Base-by-base conservation (phyloP, 2,797 vertebrate species). In the Chelon labrosus region DNA sequence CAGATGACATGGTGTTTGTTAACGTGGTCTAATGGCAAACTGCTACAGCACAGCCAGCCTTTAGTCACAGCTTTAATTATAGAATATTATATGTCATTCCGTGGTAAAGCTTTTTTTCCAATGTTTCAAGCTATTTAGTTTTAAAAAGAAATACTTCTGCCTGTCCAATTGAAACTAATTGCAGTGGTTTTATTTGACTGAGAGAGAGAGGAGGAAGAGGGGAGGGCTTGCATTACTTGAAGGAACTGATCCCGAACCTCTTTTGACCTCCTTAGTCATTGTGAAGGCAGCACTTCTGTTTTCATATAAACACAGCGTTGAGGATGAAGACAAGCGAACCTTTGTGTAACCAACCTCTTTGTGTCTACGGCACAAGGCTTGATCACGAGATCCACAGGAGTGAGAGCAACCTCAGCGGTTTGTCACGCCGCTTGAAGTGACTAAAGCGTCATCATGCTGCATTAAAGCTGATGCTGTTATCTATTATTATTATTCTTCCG, bases 291-390 rank as follows among this genome's bases (percentile, higher is more conserved):
- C 47, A 22, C 59, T 73, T 72, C 22, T 85, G 84, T 81, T 87
- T 86, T 83, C 22, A 67, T 79, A 75, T 69, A 58, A 84, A 86
- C 78, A 78, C 7, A 1, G 55, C 27, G 49, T 67, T 54, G 42
- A 50, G 51, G 41, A 64, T 16, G 52, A 75, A 70, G 57, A 84
- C 72, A 77, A 68, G 54, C 2, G 51, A 51, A 64, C 57, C 66
- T 81, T 77, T 85, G 68, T 84, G 61, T 42, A 13, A 64, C 51
- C 42, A n/a, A 11, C 75, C 10, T 66, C 65, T 80, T 87, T 79
- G 61, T 72, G 62, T 74, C 49, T 47, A 52, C 38, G 9, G 50
- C 49, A 53, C 80, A 75, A 56, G 42, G 53, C 58, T 19, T 1
- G n/a, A 61, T 50, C 59, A 51, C 37, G 50, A 75, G 67, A 51